Evolutionary conservation across 1,140 invertebrate genomes (phyloP), one percentile per base, ranked within the genome.

Genomic region (Lepidurus couesii): DNA sequence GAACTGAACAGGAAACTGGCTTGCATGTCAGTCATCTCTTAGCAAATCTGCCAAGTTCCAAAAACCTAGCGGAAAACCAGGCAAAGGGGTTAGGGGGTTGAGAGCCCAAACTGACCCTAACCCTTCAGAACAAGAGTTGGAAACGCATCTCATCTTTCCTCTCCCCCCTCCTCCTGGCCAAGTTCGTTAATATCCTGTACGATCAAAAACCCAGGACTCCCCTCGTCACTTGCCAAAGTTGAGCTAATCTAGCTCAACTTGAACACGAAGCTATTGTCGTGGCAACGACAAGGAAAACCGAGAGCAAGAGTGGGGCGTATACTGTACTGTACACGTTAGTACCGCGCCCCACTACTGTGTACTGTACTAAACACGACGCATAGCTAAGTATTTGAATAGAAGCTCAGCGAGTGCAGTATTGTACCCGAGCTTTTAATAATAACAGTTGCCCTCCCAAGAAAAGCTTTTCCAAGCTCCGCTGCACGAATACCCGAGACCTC

Each of bases 181-280:
- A 65, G 53, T 65, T 65, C 53, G 53, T 65, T 65, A 65, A 65
- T 65, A 65, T 65, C 53, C n/a, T 65, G 53, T 65, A 65, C 53
- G 53, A 65, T 65, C 53, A 65, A 65, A 65, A 65, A 65, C 16
- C 8, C 53, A 13, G 16, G 16, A 1, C 53, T 65, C 16, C 53
- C 53, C 53, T 21, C 21, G 53, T 65, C 53, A 65, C 53, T 34
- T 21, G 53, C 53, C 53, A 65, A 65, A 65, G 53, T 65, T 65
- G 53, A 65, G 16, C 53, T 65, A 65, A 65, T 65, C 53, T 65
- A 21, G 53, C 53, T 65, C 16, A 65, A 65, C 21, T 7, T 21
- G 53, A 65, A 65, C 53, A 65, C 21, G 53, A 65, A 65, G 16
- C 53, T 21, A 65, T 65, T 65, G 53, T 65, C 53, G 53, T 65